A percentile compares a stretch with the other conserved stretches of the same genome.
These are phyloP conservation scores for Hyles vespertilio DNA, from an alignment of 1,140 invertebrate genomes.

Conservation along the genomic window DNA sequence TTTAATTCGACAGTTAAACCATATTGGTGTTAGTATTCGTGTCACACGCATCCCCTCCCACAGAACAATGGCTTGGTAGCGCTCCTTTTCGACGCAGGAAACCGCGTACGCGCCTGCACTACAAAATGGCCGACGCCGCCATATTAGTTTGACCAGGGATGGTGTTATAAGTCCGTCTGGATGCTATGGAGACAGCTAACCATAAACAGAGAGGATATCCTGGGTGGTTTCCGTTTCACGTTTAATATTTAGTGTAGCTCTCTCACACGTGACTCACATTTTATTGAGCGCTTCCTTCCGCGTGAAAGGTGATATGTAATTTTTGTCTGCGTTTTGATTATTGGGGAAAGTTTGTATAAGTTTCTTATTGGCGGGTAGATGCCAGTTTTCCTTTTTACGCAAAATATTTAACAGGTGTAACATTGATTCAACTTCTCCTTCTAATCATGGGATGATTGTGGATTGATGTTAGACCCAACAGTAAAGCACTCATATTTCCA, in stretches of 20 bases:
- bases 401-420: too few species aligned
- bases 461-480: too few species aligned
- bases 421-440: too few species aligned
- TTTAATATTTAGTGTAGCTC: constrained; percentile 24
- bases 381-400: too few species aligned
- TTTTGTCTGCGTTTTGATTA: too few species aligned
- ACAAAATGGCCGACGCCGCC: constrained; percentile 53
- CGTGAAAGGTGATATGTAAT: constrained; percentile 17
- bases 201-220: constrained; percentile 65
- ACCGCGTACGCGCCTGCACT: constrained; percentile 54
- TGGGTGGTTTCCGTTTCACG: constrained; percentile 51
- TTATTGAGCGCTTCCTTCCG: constrained; percentile 22
- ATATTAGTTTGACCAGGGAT: constrained; percentile 32
- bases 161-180: constrained; percentile 52
- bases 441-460: too few species aligned
- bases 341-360: too few species aligned
- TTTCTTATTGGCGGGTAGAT: too few species aligned
- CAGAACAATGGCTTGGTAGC: constrained; percentile 67
- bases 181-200: constrained; percentile 59
- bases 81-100: constrained; percentile 68
- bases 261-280: constrained; percentile 52
- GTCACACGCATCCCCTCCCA: constrained; percentile 59
- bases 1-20: constrained; percentile 50
- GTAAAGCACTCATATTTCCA: too few species aligned
- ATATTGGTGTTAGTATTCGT: constrained; percentile 43